Percentiles rank a stretch among this genome's conserved stretches.
Conservation (phyloP, 2,797 vertebrate species). For the Prionace glauca region DNA sequence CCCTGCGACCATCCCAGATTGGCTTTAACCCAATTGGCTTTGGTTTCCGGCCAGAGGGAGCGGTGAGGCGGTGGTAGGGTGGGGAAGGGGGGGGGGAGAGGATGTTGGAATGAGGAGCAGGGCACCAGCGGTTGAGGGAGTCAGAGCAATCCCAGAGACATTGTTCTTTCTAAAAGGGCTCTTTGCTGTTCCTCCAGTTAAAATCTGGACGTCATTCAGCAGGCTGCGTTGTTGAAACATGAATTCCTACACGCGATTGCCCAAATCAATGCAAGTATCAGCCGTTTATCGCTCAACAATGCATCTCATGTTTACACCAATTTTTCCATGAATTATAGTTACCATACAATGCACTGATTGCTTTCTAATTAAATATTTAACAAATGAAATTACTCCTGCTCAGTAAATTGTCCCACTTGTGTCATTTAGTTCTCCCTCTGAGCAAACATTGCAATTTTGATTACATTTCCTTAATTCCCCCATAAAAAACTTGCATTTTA, state of each 20-base stretch:
- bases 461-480: neutral
- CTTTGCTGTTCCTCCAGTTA: neutral
- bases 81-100: too few relatives aligned
- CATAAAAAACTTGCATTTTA: neutral
- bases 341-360: neutral
- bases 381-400: conserved; percentile 32
- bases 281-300: neutral
- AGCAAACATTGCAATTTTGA: neutral
- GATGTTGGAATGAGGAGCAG: neutral
- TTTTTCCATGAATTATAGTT: conserved; percentile 4
- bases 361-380: conserved; percentile 36
- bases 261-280: neutral
- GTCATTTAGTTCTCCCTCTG: conserved; percentile 14
- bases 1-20: neutral
- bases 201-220: neutral
- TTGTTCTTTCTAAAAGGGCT: neutral
- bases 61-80: too few relatives aligned
- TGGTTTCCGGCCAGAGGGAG: too few relatives aligned
- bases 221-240: neutral
- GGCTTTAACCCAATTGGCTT: too few relatives aligned
- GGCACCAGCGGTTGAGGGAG: neutral
- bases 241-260: neutral
- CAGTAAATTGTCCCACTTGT: conserved; percentile 31
- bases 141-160: too few relatives aligned
- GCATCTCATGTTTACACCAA: conserved; percentile 15